A percentile compares a stretch with the other conserved stretches of the same genome.
phyloP scores from a whole-genome alignment of 2,888 invertebrate species.

The Caenorhabditis sulstoni region DNA sequence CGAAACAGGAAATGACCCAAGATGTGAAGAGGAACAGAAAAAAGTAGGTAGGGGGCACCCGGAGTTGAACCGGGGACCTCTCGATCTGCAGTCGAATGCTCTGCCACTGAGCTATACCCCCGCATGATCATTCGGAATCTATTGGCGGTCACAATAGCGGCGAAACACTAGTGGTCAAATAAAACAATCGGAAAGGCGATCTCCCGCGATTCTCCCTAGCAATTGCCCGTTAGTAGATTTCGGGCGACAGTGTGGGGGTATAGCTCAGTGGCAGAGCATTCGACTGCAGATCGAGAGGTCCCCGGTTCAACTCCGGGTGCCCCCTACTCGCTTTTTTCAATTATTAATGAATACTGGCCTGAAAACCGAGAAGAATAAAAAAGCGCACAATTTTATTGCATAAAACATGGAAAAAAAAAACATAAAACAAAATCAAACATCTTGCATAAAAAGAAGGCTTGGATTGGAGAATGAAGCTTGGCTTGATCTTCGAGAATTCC shows the following conservation, averaged over 20 bases:
- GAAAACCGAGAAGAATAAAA: too few species aligned
- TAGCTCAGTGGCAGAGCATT: constrained; percentile 80
- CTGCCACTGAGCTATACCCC: constrained; percentile 80
- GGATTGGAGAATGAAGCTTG: constrained; percentile 67
- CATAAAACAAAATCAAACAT: constrained; percentile 36
- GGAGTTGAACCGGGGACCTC: constrained; percentile 79
- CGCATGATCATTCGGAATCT: constrained; percentile 22
- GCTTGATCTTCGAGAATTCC: constrained; percentile 64
- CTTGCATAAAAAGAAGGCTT: constrained; percentile 61
- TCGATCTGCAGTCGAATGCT: constrained; percentile 80
- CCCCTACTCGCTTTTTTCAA: constrained; percentile 65
- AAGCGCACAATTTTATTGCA: not conserved
- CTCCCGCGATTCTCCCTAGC: not conserved
- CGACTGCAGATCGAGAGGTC: constrained; percentile 81
- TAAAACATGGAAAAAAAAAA: constrained; percentile 9
- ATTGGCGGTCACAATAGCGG: not conserved
- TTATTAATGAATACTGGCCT: too few species aligned
- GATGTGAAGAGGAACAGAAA: not conserved
- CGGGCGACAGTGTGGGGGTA: constrained; percentile 62
- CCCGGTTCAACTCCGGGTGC: constrained; percentile 78
- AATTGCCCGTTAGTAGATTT: not conserved
- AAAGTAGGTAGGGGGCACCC: constrained; percentile 73
- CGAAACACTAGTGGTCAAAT: too few species aligned
- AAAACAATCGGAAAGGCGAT: not conserved
- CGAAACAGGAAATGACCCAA: too few species aligned